Conservation (phyloP, 2,888 invertebrate species). For the Notodonta dromedarius region DNA sequence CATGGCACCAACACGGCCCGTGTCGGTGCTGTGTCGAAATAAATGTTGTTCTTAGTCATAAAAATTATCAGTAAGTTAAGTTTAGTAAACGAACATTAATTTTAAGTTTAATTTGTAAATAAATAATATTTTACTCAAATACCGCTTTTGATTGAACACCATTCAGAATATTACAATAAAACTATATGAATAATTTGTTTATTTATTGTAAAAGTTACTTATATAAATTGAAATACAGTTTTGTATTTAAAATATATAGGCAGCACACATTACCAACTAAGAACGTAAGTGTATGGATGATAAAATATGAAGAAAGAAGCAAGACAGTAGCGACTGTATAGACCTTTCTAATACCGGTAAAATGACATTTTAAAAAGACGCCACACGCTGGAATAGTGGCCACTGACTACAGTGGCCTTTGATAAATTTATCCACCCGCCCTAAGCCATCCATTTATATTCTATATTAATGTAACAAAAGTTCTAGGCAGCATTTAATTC, state of each 20-base stretch:
- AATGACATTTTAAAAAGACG: no score
- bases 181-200: not conserved
- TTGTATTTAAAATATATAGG: not conserved
- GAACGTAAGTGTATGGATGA: no score
- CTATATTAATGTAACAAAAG: no score
- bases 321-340: no score
- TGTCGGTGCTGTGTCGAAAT: constrained; percentile 72
- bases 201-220: not conserved
- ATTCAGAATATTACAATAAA: not conserved
- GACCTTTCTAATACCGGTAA: no score
- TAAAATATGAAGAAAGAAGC: no score
- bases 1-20: constrained; percentile 57
- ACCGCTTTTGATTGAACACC: constrained; percentile 6
- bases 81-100: constrained; percentile 53
- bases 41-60: constrained; percentile 71
- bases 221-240: not conserved
- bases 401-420: no score
- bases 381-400: no score
- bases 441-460: no score
- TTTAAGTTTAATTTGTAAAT: constrained; percentile 65
- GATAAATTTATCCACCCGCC: no score
- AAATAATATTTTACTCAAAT: constrained; percentile 54
- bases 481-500: no score
- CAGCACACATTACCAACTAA: no score
- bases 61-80: constrained; percentile 52